These are phyloP conservation scores for Trachelus troglodyta DNA, from an alignment of 2,888 invertebrate genomes.

Conservation along the genomic window DNA sequence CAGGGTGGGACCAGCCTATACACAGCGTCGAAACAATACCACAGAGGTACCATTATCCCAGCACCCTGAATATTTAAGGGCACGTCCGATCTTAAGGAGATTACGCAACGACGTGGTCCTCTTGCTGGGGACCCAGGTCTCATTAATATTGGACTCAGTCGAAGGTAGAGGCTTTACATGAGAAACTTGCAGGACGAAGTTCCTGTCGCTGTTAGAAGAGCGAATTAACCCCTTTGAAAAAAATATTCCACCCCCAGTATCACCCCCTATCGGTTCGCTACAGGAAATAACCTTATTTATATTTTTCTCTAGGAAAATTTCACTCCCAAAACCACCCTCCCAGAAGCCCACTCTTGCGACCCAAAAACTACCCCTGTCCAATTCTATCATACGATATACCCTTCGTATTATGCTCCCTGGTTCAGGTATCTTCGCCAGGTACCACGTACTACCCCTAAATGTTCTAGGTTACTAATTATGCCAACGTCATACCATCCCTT, in stretches of 20 bases:
- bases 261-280: neutral
- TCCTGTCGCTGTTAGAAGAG: neutral
- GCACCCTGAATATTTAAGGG: constrained; percentile 35
- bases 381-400: neutral
- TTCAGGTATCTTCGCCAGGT: neutral
- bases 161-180: constrained; percentile 29
- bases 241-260: neutral
- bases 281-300: neutral
- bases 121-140: constrained; percentile 22
- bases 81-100: constrained; percentile 40
- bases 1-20: neutral
- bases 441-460: neutral
- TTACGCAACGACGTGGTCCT: constrained; percentile 28
- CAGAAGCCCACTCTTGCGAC: neutral
- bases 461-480: neutral
- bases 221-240: neutral
- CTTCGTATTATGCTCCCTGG: neutral
- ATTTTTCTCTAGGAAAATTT: neutral
- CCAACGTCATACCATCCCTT: neutral
- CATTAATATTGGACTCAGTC: constrained; percentile 37
- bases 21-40: constrained; percentile 29
- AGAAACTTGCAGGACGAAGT: constrained; percentile 4
- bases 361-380: neutral
- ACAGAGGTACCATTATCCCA: constrained; percentile 31
- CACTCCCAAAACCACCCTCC: neutral